A percentile compares a stretch with the other conserved stretches of the same genome.
These are phyloP conservation scores for Latrodectus hesperus DNA, from an alignment of 2,888 invertebrate genomes.

Conservation along the genomic window DNA sequence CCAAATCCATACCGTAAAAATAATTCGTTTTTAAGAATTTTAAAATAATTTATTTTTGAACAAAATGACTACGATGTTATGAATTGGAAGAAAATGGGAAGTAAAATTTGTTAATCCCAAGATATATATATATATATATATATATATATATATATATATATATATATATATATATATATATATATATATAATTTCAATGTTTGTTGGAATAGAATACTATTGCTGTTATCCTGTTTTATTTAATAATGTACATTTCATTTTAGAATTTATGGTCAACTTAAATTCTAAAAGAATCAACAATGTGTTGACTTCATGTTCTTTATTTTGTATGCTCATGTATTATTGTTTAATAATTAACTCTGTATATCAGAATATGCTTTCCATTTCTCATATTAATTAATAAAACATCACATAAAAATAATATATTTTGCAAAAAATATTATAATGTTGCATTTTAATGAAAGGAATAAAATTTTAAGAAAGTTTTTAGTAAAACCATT, in stretches of 20 bases:
- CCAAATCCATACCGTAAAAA: too few species aligned
- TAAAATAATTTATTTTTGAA: constrained; percentile 9
- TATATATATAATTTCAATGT: neutral
- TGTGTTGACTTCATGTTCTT: too few species aligned
- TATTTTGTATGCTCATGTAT: neutral
- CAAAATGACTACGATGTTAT: constrained; percentile 23
- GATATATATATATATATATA: neutral
- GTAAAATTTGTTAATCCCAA: neutral
- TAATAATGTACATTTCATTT: neutral
- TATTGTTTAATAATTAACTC: constrained; percentile 1
- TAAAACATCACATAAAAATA: too few species aligned
- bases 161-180: too few species aligned
- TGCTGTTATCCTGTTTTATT: constrained; percentile 4
- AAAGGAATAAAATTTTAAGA: too few species aligned
- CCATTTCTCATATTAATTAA: neutral
- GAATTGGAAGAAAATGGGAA: neutral
- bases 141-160: neutral
- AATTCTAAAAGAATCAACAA: too few species aligned
- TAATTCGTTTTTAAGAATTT: too few species aligned
- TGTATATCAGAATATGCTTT: constrained; percentile 30
- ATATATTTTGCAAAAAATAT: too few species aligned
- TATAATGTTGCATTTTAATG: too few species aligned
- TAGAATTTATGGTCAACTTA: too few species aligned
- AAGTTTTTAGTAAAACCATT: too few species aligned
- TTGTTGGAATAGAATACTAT: constrained; percentile 12